phyloP scores from a whole-genome alignment of 2,888 invertebrate genomes.

The Nysson spinosus region DNA sequence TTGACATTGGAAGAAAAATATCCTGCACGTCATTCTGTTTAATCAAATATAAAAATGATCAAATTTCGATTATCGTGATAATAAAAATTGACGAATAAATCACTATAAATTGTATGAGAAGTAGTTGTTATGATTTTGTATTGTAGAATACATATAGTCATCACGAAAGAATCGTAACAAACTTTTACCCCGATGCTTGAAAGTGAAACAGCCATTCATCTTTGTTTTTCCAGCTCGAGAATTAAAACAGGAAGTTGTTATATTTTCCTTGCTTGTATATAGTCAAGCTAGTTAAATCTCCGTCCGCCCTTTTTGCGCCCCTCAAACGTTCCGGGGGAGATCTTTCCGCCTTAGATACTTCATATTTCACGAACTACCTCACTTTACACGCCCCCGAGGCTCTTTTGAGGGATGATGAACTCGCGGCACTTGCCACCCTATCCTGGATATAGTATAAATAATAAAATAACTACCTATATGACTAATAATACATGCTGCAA shows the following conservation, averaged over 20 bases:
- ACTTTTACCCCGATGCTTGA: too few species aligned
- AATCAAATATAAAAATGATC: too few species aligned
- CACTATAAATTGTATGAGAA: too few species aligned
- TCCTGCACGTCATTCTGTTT: too few species aligned
- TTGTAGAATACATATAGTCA: too few species aligned
- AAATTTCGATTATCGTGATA: too few species aligned
- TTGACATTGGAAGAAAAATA: too few species aligned
- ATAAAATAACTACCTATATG: constrained; percentile 49
- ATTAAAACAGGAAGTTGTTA: background rate
- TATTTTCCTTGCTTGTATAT: background rate
- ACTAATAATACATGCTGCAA: constrained; percentile 56
- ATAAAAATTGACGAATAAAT: too few species aligned
- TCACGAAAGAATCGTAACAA: too few species aligned
- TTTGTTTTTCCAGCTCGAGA: background rate
- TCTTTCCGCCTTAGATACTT: constrained; percentile 30
- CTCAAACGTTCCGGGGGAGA: constrained; percentile 14
- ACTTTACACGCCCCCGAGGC: constrained; percentile 33
- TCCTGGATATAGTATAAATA: constrained; percentile 46
- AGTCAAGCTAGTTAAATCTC: constrained; percentile 32
- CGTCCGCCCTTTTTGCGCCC: background rate
- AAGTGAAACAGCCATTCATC: background rate
- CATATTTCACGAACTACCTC: constrained; percentile 50
- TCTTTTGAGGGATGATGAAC: constrained; percentile 50
- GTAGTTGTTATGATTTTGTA: too few species aligned
- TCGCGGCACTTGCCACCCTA: constrained; percentile 34